Evolutionary conservation across 2,888 invertebrate species (phyloP).

Genomic region (Dolichopus griseipennis): DNA sequence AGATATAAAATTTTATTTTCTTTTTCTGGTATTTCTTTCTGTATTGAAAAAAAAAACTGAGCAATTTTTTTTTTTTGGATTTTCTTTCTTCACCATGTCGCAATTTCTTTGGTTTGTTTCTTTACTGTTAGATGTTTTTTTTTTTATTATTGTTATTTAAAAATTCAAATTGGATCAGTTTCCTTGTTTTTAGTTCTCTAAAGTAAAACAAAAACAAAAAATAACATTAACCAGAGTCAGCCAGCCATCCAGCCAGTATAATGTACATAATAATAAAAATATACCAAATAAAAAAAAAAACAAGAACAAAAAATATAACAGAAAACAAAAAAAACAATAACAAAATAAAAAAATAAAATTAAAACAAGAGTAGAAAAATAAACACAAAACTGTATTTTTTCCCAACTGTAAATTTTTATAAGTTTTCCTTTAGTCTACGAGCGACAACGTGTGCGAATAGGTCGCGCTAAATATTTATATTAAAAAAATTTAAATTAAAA

Average conservation of each 20-base stretch:
- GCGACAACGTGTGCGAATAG: constrained; percentile 43
- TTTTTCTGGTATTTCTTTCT: no score
- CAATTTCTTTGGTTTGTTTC: not conserved
- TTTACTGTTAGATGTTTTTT: not conserved
- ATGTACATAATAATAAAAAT: no score
- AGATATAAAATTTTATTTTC: no score
- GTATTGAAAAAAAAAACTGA: no score
- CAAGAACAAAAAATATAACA: no score
- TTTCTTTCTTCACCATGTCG: not conserved
- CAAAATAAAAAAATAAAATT: no score
- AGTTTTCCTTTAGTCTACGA: constrained; percentile 38
- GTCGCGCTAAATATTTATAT: constrained; percentile 31
- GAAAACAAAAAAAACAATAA: no score
- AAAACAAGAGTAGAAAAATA: no score
- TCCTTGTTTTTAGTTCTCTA: constrained; percentile 2
- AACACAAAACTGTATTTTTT: not conserved
- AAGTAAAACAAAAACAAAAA: not conserved
- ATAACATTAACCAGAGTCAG: no score
- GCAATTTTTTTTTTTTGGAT: not conserved
- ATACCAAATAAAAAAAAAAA: no score
- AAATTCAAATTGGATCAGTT: not conserved
- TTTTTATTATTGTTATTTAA: not conserved
- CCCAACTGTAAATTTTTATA: not conserved
- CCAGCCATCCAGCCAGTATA: no score
- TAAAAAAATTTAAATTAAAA: no score